phyloP scores from a whole-genome alignment of 2,888 invertebrate species.

The Prosapia bicincta region DNA sequence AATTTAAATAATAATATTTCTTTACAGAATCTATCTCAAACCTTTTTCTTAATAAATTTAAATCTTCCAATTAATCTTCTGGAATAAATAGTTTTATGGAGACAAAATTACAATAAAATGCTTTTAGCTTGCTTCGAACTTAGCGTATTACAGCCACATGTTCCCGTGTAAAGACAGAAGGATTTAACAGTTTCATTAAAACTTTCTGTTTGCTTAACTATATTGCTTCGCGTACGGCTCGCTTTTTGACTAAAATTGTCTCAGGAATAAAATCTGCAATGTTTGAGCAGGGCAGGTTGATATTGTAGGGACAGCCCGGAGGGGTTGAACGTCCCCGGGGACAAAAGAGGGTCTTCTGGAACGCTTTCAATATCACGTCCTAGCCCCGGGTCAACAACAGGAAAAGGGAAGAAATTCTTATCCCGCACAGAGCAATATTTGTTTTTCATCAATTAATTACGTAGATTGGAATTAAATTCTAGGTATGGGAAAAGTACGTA shows the following conservation, averaged over 20 bases:
- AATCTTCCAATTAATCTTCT: no score
- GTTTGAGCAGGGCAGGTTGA: slow-evolving; percentile 2
- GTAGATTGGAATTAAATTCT: neutral
- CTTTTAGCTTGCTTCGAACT: no score
- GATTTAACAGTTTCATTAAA: neutral
- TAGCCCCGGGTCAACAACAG: slow-evolving; percentile 16
- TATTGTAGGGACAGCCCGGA: neutral
- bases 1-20: no score
- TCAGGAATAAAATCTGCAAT: neutral
- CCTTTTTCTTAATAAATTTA: no score
- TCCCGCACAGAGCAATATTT: neutral
- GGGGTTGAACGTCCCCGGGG: slow-evolving; percentile 1
- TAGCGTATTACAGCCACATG: no score
- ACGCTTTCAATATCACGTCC: slow-evolving; percentile 22
- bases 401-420: neutral
- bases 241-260: neutral
- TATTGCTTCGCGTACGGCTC: neutral
- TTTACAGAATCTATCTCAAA: no score
- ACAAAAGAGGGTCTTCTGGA: neutral
- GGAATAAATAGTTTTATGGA: no score
- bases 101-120: no score
- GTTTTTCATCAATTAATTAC: neutral
- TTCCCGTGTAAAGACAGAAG: neutral
- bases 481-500: no score
- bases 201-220: neutral